phyloP scores from a whole-genome alignment of 2,888 invertebrate species.

The Diogma glabrata region DNA sequence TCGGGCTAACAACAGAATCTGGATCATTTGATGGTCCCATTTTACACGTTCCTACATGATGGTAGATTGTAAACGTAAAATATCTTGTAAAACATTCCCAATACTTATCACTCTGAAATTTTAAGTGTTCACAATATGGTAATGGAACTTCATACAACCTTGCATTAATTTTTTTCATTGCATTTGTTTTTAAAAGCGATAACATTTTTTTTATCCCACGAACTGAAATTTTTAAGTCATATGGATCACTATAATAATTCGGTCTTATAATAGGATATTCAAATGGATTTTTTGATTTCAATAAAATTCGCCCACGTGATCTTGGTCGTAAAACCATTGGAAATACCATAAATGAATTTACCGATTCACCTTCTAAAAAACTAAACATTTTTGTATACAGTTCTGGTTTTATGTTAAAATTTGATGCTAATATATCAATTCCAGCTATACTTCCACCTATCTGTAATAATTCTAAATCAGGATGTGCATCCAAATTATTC shows the following conservation, averaged over 20 bases:
- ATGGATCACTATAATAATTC: constrained; percentile 52
- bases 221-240: constrained; percentile 51
- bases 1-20: constrained; percentile 51
- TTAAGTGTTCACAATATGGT: constrained; percentile 45
- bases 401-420: constrained; percentile 39
- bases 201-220: constrained; percentile 45
- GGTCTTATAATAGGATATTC: constrained; percentile 54
- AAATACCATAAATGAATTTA: constrained; percentile 44
- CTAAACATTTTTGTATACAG: constrained; percentile 38
- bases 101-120: constrained; percentile 46
- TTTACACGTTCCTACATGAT: constrained; percentile 50
- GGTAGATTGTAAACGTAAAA: constrained; percentile 49
- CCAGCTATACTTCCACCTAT: constrained; percentile 42
- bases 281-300: constrained; percentile 50
- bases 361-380: constrained; percentile 24
- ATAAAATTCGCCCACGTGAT: constrained; percentile 52
- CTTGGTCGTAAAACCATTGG: constrained; percentile 55
- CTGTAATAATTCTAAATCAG: constrained; percentile 60
- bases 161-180: constrained; percentile 42
- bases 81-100: constrained; percentile 54
- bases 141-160: constrained; percentile 41
- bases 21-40: constrained; percentile 51
- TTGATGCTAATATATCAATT: constrained; percentile 27
- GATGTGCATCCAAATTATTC: constrained; percentile 39
- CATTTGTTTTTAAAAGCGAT: constrained; percentile 37